Percentiles rank a stretch among this genome's conserved stretches.
Conservation (phyloP, 2,797 vertebrate species). For the Thaleichthys pacificus region DNA sequence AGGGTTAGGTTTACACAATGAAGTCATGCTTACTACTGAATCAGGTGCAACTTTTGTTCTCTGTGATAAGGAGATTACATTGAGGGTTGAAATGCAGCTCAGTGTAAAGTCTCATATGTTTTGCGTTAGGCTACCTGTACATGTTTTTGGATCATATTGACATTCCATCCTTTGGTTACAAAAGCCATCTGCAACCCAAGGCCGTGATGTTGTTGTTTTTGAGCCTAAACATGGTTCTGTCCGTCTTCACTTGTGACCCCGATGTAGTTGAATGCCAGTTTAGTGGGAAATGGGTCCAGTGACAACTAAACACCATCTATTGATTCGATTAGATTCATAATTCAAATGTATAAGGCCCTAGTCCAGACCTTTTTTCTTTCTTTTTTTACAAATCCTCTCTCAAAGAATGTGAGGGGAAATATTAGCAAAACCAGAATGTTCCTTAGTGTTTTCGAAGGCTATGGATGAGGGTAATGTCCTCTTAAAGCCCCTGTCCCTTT, state of each 20-base stretch:
- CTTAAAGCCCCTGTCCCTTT: not conserved
- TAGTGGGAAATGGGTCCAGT: not conserved
- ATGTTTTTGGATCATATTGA: no score
- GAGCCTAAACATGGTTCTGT: constrained; percentile 27
- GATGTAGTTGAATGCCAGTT: not conserved
- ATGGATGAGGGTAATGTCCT: no score
- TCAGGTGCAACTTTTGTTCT: not conserved
- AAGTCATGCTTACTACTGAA: not conserved
- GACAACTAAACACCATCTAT: not conserved
- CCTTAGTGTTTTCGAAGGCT: no score
- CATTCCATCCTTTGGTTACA: not conserved
- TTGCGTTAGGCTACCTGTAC: no score
- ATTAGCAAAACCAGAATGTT: no score
- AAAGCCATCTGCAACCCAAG: not conserved
- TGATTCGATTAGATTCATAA: no score
- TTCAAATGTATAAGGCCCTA: no score
- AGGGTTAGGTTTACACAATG: constrained; percentile 5
- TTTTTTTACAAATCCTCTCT: no score
- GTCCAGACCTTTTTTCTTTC: not conserved
- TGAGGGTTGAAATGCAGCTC: no score
- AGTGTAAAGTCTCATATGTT: no score
- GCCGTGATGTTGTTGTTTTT: constrained; percentile 14
- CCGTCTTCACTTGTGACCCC: constrained; percentile 3
- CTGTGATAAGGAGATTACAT: not conserved
- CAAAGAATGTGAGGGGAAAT: no score